These are phyloP conservation scores for Xylota segnis DNA, from an alignment of 2,888 invertebrate species.

Conservation along the genomic window DNA sequence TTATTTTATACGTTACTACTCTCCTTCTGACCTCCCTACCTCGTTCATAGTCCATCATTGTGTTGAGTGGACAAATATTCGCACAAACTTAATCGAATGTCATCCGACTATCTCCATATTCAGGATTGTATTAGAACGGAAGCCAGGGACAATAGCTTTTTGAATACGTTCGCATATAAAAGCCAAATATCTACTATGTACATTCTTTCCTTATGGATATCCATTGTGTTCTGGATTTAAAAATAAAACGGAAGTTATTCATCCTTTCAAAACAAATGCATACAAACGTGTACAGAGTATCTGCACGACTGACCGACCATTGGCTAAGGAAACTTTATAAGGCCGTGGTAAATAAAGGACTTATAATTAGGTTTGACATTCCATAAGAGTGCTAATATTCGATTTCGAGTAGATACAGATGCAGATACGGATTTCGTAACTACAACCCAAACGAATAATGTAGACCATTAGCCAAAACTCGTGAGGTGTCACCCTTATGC, in stretches of 20 bases:
- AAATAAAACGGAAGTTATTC: neutral
- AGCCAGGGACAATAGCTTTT: conserved; percentile 6
- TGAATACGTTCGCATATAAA: neutral
- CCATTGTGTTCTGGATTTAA: conserved; percentile 8
- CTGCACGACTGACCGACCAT: neutral
- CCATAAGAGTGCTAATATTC: conserved; percentile 11
- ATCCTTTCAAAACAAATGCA: conserved; percentile 9
- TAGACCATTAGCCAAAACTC: neutral
- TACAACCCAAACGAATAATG: neutral
- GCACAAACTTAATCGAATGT: conserved; percentile 53
- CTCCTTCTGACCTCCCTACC: conserved; percentile 52
- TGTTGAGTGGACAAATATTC: conserved; percentile 31
- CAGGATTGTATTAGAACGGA: neutral
- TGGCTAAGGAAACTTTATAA: conserved; percentile 13
- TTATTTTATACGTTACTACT: conserved; percentile 5
- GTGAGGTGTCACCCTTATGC: conserved; percentile 2
- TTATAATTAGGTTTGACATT: conserved; percentile 41
- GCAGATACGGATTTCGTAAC: neutral
- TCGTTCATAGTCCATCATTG: conserved; percentile 45
- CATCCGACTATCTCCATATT: conserved; percentile 32
- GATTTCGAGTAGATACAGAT: conserved; percentile 5
- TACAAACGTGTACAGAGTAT: neutral
- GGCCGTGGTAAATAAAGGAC: neutral
- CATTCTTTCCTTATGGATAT: neutral
- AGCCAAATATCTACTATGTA: neutral